phyloP scores from a whole-genome alignment of 2,113 vertebrate species.

The Phainopepla nitens region DNA sequence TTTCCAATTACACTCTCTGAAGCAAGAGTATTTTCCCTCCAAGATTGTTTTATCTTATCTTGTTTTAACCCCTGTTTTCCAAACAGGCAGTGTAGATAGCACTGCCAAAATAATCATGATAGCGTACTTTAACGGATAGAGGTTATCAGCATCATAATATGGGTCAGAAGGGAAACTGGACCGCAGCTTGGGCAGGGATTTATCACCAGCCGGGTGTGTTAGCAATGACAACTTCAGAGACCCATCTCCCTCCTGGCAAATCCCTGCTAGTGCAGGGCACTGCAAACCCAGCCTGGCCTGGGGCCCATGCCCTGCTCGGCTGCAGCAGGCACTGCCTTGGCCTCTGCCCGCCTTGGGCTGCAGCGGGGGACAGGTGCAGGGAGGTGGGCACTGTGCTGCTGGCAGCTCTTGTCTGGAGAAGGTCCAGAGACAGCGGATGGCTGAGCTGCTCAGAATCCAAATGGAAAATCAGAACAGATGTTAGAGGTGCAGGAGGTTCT shows the following conservation, averaged over 20 bases:
- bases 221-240: not conserved
- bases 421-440: not conserved
- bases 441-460: not conserved
- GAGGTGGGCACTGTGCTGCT: not conserved
- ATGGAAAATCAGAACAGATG: not conserved
- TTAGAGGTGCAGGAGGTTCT: not conserved
- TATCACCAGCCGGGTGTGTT: not conserved
- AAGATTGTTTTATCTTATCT: not conserved
- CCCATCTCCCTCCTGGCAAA: not conserved
- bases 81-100: not conserved
- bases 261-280: not conserved
- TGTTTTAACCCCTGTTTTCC: not conserved
- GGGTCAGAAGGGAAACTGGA: not conserved
- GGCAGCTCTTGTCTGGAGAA: not conserved
- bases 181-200: not conserved
- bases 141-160: not conserved
- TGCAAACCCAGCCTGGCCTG: not conserved
- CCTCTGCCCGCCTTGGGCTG: not conserved
- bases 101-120: not conserved
- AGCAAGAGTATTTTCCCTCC: not conserved
- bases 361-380: not conserved
- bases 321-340: not conserved
- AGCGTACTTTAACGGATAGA: not conserved
- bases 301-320: not conserved
- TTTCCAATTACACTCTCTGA: not conserved